phyloP scores from a whole-genome alignment of 2,888 invertebrate species.

The Taenaris catops region DNA sequence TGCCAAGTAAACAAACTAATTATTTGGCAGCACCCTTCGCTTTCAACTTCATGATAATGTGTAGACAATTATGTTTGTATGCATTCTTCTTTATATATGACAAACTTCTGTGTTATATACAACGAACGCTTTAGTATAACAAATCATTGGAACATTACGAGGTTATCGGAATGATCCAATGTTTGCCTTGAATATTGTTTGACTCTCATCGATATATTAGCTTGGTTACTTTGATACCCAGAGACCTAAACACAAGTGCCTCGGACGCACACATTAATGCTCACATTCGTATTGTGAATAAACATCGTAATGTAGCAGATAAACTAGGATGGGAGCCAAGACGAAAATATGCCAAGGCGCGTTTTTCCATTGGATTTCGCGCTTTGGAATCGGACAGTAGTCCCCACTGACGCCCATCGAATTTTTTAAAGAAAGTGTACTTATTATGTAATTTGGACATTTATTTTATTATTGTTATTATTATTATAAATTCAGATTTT shows the following conservation, averaged over 20 bases:
- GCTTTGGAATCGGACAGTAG: constrained; percentile 73
- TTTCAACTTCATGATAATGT: constrained; percentile 19
- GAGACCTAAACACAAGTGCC: constrained; percentile 57
- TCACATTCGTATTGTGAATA: constrained; percentile 79
- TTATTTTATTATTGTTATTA: too few relatives aligned
- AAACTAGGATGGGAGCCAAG: constrained; percentile 80
- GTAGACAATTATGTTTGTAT: constrained; percentile 11
- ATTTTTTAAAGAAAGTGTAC: too few relatives aligned
- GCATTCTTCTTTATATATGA: constrained; percentile 2
- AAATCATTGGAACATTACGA: too few relatives aligned
- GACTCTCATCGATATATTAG: constrained; percentile 24
- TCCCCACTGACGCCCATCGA: constrained; percentile 54
- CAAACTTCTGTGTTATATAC: background rate
- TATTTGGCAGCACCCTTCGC: constrained; percentile 25
- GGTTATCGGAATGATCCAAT: constrained; percentile 9
- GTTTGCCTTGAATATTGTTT: constrained; percentile 22
- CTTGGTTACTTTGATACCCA: constrained; percentile 26
- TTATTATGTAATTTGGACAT: too few relatives aligned
- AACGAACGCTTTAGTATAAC: too few relatives aligned
- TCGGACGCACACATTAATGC: constrained; percentile 72
- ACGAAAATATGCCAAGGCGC: constrained; percentile 78
- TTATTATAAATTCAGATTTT: too few relatives aligned
- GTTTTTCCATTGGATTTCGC: constrained; percentile 78
- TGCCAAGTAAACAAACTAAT: constrained; percentile 32
- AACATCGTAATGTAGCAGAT: constrained; percentile 80